These are phyloP conservation scores for Calyptommatus sinebrachiatus DNA, from an alignment of 2,113 vertebrate genomes.

Conservation along the genomic window DNA sequence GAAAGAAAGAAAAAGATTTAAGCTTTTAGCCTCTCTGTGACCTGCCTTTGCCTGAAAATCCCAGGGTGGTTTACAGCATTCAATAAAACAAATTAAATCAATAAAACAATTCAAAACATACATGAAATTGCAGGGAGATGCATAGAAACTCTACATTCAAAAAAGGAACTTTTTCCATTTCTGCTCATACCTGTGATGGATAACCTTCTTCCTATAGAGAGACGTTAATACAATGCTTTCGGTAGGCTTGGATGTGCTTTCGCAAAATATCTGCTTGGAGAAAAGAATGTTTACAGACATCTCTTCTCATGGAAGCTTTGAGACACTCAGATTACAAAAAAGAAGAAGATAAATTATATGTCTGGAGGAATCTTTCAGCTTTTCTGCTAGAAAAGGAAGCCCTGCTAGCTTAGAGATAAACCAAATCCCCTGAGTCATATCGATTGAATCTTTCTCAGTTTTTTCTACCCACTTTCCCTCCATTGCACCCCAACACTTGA, in stretches of 20 bases:
- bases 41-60: no score
- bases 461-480: constrained; percentile 5
- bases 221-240: background rate
- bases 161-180: no score
- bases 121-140: no score
- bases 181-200: no score
- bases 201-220: no score
- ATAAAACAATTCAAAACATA: no score
- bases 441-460: constrained; percentile 9
- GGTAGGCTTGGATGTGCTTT: background rate
- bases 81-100: no score
- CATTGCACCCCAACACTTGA: background rate
- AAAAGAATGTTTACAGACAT: background rate
- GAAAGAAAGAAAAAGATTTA: no score
- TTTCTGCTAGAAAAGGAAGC: background rate
- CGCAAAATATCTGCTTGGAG: background rate
- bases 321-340: constrained; percentile 10
- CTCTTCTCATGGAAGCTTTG: background rate
- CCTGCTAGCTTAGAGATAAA: constrained; percentile 3
- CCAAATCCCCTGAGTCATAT: background rate
- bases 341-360: constrained; percentile 2
- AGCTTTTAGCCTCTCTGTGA: no score
- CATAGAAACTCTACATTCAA: no score
- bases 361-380: background rate
- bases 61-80: no score